Base-by-base conservation (phyloP, 2,888 invertebrate genomes). In the Ischnura elegans region DNA sequence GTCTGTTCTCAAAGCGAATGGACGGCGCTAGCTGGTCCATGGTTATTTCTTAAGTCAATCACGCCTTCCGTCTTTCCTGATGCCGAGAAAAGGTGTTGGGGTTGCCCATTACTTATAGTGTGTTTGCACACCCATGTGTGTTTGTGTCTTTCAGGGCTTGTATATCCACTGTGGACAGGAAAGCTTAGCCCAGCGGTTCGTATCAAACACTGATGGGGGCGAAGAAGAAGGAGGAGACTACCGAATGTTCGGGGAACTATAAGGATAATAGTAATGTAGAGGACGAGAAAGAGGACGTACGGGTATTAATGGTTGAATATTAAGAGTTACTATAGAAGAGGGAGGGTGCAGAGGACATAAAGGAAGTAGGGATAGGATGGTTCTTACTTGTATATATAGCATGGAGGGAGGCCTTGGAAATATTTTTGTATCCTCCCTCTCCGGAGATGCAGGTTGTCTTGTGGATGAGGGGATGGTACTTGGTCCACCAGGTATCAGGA, bases 291-390 rank as follows among this genome's bases (percentile, higher is more conserved):
- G n/a, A n/a, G n/a, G n/a, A n/a, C n/a, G n/a, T n/a, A n/a, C n/a
- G n/a, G n/a, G 87, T 43, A 86, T 86, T 86, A n/a, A 46, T 86
- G 46, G 86, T n/a, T 46, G 86, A 46, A 25, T 45, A 86, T n/a
- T n/a, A n/a, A n/a, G n/a, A n/a, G n/a, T n/a, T n/a, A n/a, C n/a
- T 86, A 86, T 21, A 86, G 46, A 6, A 10, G 86, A 36, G 55
- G 87, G 55, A 36, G 19, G 45, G 29, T 36, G 25, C 61, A 0
- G 16, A 45, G n/a, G 61, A n/a, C 25, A 5, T 0, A 16, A 0
- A 51, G n/a, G 85, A 85, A 42, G 36, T 19, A 36, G 25, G 16
- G 3, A 43, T 42, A n/a, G 85, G 21, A 43, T 13, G 85, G 19
- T 85, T 16, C 36, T 42, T 29, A 43, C n/a, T n/a, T n/a, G n/a